Conservation (phyloP, 2,113 vertebrate genomes). For the Lepus europaeus region DNA sequence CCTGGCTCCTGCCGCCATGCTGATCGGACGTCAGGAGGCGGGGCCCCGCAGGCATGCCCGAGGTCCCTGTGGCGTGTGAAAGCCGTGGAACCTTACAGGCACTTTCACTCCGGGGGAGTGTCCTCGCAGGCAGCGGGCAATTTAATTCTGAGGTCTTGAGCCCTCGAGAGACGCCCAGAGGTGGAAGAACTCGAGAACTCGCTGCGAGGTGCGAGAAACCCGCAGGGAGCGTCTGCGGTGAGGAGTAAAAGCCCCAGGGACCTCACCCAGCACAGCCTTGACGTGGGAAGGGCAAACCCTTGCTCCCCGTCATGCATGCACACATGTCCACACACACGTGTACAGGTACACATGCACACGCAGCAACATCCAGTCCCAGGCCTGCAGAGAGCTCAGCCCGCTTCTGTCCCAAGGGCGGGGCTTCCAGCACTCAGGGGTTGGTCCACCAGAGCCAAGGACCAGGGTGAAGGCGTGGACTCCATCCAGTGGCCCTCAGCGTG, state of each 20-base stretch:
- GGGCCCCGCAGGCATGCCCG: background rate
- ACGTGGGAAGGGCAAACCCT: background rate
- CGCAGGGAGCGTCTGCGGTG: background rate
- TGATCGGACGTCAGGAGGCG: background rate
- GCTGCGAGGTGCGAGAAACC: background rate
- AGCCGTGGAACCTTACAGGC: conserved; percentile 57
- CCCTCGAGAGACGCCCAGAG: conserved; percentile 52
- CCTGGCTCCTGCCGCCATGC: fast-evolving
- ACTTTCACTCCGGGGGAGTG: background rate
- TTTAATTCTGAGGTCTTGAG: conserved; percentile 71
- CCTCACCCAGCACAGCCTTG: background rate
- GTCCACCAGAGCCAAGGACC: background rate
- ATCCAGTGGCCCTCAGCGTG: background rate
- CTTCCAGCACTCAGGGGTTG: background rate
- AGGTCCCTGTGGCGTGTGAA: conserved; percentile 68
- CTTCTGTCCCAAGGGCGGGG: background rate
- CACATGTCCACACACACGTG: too few relatives aligned
- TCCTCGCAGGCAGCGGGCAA: background rate
- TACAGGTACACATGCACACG: background rate
- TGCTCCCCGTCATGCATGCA: background rate
- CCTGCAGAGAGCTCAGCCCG: background rate
- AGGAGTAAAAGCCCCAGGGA: background rate
- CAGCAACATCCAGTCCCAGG: background rate
- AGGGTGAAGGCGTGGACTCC: background rate
- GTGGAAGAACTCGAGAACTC: background rate